Conservation (phyloP, 1,140 invertebrate species). For the Dendroctonus ponderosae region DNA sequence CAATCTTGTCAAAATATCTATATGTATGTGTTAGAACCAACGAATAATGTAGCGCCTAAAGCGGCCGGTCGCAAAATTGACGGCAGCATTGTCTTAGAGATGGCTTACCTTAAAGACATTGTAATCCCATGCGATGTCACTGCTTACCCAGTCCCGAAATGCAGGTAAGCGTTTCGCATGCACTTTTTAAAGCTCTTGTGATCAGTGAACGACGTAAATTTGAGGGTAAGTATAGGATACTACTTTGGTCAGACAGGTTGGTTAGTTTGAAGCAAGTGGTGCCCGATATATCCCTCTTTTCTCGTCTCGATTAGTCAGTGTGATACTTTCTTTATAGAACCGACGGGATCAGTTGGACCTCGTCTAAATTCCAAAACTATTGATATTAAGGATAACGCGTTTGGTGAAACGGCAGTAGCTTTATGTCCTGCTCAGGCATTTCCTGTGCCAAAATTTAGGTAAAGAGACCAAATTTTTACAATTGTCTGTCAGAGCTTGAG, state of each 20-base stretch:
- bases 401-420: conserved; percentile 48
- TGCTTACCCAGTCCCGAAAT: conserved; percentile 60
- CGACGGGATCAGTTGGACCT: conserved; percentile 53
- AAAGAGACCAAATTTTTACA: conserved; percentile 26
- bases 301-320: conserved; percentile 49
- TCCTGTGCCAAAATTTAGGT: conserved; percentile 62
- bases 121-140: conserved; percentile 59
- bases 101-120: conserved; percentile 38
- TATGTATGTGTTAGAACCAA: conserved; percentile 57
- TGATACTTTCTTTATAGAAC: conserved; percentile 52
- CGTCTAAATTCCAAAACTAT: conserved; percentile 52
- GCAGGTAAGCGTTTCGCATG: conserved; percentile 52
- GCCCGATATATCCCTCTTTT: not conserved
- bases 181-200: not conserved
- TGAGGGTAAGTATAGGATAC: too few relatives aligned
- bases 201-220: too few relatives aligned
- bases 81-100: conserved; percentile 59
- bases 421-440: conserved; percentile 66
- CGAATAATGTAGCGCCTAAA: conserved; percentile 65
- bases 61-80: conserved; percentile 60
- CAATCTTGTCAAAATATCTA: too few relatives aligned
- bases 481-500: not conserved
- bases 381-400: conserved; percentile 49
- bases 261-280: conserved; percentile 15
- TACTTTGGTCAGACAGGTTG: too few relatives aligned